These are phyloP conservation scores for Pipistrellus pipistrellus DNA, from an alignment of 2,797 vertebrate species.

Conservation along the genomic window DNA sequence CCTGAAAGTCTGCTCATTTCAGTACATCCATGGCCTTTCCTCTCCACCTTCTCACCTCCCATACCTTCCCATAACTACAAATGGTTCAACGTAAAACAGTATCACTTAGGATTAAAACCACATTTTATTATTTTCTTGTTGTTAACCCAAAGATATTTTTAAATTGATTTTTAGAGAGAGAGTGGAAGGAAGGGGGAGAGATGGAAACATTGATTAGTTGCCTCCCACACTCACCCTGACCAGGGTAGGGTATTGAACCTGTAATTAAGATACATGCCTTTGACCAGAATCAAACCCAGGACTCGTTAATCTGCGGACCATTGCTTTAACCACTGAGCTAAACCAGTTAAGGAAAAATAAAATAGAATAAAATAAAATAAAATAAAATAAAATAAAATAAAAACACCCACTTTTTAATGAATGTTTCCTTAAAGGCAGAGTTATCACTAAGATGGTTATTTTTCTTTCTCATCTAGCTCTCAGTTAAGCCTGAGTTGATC, in stretches of 20 bases:
- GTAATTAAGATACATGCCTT: too few species aligned
- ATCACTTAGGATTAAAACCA: not conserved
- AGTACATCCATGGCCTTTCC: not conserved
- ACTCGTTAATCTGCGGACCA: too few species aligned
- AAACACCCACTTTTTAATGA: not conserved
- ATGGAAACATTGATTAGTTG: too few species aligned
- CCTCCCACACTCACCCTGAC: too few species aligned
- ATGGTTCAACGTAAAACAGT: not conserved
- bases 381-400: not conserved
- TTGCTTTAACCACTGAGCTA: too few species aligned
- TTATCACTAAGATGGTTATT: not conserved
- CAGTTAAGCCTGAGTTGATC: conserved; percentile 33
- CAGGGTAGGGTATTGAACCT: too few species aligned
- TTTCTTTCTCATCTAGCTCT: conserved; percentile 25
- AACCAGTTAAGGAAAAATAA: too few species aligned
- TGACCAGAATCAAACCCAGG: too few species aligned
- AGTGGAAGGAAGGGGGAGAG: too few species aligned
- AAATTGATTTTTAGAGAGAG: too few species aligned
- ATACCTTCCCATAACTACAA: not conserved
- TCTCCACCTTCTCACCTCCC: not conserved
- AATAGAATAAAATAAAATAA: not conserved
- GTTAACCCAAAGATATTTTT: too few species aligned
- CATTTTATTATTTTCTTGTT: not conserved
- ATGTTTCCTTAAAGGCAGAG: not conserved
- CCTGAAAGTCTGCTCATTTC: not conserved